Evolutionary conservation across 2,797 vertebrate species (phyloP), one percentile per base, ranked within the genome.

Genomic region (Salmo trutta): DNA sequence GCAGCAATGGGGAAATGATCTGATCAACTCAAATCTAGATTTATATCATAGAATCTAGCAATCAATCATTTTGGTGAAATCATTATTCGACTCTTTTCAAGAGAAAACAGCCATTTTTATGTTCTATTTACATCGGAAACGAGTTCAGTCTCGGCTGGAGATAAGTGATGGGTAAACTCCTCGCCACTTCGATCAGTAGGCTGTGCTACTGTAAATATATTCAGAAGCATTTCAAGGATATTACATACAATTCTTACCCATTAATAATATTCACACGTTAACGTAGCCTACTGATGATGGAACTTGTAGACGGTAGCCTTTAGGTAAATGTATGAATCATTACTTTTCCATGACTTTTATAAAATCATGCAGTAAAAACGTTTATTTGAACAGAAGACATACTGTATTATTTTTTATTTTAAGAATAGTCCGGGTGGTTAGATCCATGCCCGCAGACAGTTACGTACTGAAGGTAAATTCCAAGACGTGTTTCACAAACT

Each of bases 171-270:
- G 54, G 5, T 24, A 14, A 52, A 53, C 64, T 53, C 19, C n/a
- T 29, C 27, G 27, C 59, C 77, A 59, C 24, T 74, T 59, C 67
- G 2, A 33, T 31, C 79, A 78, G 79, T 54, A 81, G 79, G 74
- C 65, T 79, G 74, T 70, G 76, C 82, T 78, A 52, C 56, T 71
- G 41, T 76, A 54, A 80, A 54, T 31, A 31, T 56, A 0, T 56
- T 6, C 3, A 71, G 41, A 31, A 3, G 21, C 2, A n/a, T 47
- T 21, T 41, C 31, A 70, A 41, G 19, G n/a, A n/a, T 47, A 70
- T 21, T 6, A 47, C 68, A 47, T 47, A 47, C 0, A 69, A 3
- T 36, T 19, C 36, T 56, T 62, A 53, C 33, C 53, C 71, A 36
- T 47, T 64, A 27, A 68, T 33, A 31, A 17, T 24, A 66, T 65